phyloP scores from a whole-genome alignment of 1,140 invertebrate species.

The Gonatopus flavifemur region DNA sequence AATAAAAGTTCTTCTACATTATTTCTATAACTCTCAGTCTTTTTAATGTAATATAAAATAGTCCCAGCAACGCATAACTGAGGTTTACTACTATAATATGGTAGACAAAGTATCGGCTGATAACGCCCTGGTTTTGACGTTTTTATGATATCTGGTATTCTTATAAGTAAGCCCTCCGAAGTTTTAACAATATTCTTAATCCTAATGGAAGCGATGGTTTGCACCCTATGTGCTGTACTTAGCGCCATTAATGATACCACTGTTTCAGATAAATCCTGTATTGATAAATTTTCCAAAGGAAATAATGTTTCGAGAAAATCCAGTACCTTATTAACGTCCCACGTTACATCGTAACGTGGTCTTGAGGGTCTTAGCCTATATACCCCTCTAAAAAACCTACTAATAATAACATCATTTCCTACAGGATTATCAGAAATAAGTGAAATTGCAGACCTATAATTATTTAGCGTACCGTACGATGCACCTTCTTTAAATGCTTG shows the following conservation, averaged over 20 bases:
- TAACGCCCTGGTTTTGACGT: neutral
- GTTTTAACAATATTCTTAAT: constrained; percentile 8
- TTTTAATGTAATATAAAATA: constrained; percentile 6
- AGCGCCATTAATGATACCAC: constrained; percentile 27
- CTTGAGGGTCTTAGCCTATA: constrained; percentile 19
- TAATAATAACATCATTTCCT: constrained; percentile 9
- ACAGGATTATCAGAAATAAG: constrained; percentile 19
- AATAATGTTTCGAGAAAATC: constrained; percentile 19
- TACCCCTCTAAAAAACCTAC: constrained; percentile 32
- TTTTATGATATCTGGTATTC: neutral
- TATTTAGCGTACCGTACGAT: constrained; percentile 26
- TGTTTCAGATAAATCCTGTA: constrained; percentile 16
- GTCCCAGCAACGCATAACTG: constrained; percentile 3
- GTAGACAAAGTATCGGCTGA: constrained; percentile 9
- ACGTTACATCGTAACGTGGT: constrained; percentile 35
- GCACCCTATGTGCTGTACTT: constrained; percentile 22
- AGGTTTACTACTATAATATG: constrained; percentile 2
- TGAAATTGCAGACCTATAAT: constrained; percentile 21
- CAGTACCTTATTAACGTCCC: constrained; percentile 34
- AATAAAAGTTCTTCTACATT: no score
- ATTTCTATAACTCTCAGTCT: neutral
- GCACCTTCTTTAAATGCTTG: constrained; percentile 3
- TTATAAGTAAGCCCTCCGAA: neutral
- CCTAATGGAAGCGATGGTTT: constrained; percentile 26
- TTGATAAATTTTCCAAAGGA: no score